These are phyloP conservation scores for Coluber constrictor DNA, from an alignment of 2,797 vertebrate species.

Conservation along the genomic window DNA sequence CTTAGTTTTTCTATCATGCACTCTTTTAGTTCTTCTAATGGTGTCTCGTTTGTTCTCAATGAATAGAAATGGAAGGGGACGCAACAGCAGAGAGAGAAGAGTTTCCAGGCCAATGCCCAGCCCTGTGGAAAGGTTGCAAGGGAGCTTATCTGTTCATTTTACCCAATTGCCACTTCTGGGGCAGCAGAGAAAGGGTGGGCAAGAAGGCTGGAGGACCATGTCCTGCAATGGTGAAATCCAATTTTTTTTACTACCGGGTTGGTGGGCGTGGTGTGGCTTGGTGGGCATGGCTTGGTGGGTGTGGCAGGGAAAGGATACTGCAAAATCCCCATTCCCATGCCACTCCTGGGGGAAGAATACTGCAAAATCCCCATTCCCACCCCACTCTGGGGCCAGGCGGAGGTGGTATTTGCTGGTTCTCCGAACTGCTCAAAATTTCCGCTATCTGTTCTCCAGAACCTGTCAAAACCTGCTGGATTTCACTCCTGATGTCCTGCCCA, in stretches of 20 bases:
- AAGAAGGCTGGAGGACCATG: background rate
- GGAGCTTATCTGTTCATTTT: background rate
- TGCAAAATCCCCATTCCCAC: no score
- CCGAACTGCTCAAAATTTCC: no score
- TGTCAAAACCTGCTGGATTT: no score
- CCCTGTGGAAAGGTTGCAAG: constrained; percentile 1
- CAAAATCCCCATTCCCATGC: no score
- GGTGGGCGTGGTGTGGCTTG: no score
- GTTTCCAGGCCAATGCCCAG: background rate
- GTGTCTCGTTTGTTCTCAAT: background rate
- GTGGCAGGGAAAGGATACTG: no score
- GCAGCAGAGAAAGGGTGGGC: constrained; percentile 3
- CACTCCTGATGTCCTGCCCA: background rate
- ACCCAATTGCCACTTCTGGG: constrained; percentile 5
- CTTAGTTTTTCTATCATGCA: background rate
- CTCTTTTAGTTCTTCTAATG: background rate
- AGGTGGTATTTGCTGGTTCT: no score
- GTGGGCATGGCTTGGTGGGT: no score
- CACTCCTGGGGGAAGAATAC: no score
- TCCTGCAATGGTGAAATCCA: background rate
- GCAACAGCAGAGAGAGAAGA: background rate
- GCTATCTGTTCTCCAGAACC: no score
- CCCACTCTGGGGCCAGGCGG: no score
- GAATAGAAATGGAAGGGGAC: background rate
- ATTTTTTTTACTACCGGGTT: no score